Evolutionary conservation across 30 jellyfish, hydroid and myxozoan species (phyloP).

Genomic region (Pseudorhiza aurosa): DNA sequence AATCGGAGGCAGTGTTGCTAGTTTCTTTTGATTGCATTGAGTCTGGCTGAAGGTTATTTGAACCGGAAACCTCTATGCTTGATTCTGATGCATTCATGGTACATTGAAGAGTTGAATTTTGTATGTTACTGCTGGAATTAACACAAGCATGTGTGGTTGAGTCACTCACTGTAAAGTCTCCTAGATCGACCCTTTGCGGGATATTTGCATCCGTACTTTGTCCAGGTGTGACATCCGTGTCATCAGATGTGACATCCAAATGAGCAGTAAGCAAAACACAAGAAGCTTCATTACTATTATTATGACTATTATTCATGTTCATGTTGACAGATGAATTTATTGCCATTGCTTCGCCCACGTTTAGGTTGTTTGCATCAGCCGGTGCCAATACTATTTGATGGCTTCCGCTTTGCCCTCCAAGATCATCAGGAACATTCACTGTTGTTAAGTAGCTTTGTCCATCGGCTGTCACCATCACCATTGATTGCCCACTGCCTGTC

Average conservation of each 20-base stretch:
- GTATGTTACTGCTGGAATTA: conserved; percentile 24
- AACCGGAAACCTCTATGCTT: conserved; percentile 46
- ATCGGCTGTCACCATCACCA: conserved; percentile 69
- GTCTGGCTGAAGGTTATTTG: conserved; percentile 34
- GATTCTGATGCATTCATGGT: conserved; percentile 14
- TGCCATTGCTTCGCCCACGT: conserved; percentile 11
- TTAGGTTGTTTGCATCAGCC: conserved; percentile 21
- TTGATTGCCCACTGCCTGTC: conserved; percentile 58
- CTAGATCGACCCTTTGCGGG: background rate
- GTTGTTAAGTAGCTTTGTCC: conserved; percentile 60
- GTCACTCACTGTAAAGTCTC: conserved; percentile 63
- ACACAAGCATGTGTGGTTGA: conserved; percentile 48
- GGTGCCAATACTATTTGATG: conserved; percentile 50
- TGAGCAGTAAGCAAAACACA: conserved; percentile 12
- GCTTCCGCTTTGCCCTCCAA: background rate
- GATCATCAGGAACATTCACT: conserved; percentile 44
- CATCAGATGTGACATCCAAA: background rate
- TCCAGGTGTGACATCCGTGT: background rate
- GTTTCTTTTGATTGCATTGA: conserved; percentile 14
- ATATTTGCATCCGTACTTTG: background rate
- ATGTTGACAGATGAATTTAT: background rate
- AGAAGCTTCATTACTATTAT: conserved; percentile 5
- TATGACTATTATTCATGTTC: background rate
- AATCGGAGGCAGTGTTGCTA: conserved; percentile 7
- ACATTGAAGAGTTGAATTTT: background rate